A percentile compares a stretch with the other conserved stretches of the same genome.
Evolutionary conservation across 2,797 vertebrate species (phyloP).

Genomic region (Peromyscus nudipes): DNA sequence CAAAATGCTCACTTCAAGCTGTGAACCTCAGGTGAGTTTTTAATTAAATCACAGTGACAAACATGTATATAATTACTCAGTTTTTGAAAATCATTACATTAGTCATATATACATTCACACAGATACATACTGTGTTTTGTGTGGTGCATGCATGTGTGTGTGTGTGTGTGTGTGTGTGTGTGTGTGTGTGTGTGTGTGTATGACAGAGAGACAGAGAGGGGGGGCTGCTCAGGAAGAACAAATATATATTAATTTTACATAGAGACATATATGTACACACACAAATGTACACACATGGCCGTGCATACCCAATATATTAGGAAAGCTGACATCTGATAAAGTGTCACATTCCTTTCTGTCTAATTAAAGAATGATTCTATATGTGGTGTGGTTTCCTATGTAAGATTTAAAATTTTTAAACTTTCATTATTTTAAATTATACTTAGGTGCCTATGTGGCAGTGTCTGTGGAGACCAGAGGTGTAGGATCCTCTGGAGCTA

Average conservation of each 20-base stretch:
- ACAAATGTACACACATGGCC: neutral
- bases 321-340: slow-evolving; percentile 14
- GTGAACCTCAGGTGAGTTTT: neutral
- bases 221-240: neutral
- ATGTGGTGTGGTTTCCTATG: neutral
- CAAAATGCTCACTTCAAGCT: neutral
- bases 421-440: neutral
- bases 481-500: neutral
- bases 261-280: neutral
- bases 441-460: neutral
- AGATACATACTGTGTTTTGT: neutral
- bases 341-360: neutral
- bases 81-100: slow-evolving; percentile 36
- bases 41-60: slow-evolving; percentile 6
- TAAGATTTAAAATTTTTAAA: neutral
- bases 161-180: neutral
- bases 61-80: neutral
- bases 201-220: too few relatives aligned
- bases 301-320: neutral
- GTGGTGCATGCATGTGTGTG: neutral
- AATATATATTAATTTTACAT: neutral
- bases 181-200: too few relatives aligned
- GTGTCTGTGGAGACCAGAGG: neutral
- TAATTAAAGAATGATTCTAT: neutral
- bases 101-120: neutral